phyloP scores from a whole-genome alignment of 2,888 invertebrate species.

The Oligia strigilis region DNA sequence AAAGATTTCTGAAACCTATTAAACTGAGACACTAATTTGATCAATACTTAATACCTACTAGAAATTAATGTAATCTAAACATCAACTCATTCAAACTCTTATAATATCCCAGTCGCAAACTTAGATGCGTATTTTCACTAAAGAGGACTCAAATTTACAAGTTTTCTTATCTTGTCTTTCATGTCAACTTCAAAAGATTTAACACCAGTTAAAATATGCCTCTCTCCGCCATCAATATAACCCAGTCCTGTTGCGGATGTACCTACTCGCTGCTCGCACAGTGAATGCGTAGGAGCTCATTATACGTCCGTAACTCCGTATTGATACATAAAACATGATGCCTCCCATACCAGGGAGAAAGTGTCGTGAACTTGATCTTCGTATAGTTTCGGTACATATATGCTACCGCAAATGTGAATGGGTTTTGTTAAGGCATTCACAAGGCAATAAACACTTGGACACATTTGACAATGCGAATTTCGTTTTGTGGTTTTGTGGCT shows the following conservation, averaged over 20 bases:
- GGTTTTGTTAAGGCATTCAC: conserved; percentile 14
- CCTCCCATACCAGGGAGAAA: conserved; percentile 68
- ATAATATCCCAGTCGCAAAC: neutral
- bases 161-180: neutral
- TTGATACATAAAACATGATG: conserved; percentile 68
- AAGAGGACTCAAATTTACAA: neutral
- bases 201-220: neutral
- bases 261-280: neutral
- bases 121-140: neutral
- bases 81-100: neutral
- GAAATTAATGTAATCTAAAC: neutral
- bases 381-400: conserved; percentile 13
- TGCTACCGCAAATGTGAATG: conserved; percentile 26
- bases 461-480: neutral
- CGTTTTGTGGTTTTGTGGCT: neutral
- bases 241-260: conserved; percentile 58
- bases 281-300: conserved; percentile 67
- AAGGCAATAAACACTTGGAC: neutral
- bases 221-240: conserved; percentile 41
- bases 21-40: no score
- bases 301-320: conserved; percentile 40
- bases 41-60: neutral
- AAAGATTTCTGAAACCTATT: no score
- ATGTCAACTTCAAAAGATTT: neutral
- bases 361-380: conserved; percentile 73